Conservation (phyloP, 2,888 invertebrate species). For the Tolmerus cingulatus region DNA sequence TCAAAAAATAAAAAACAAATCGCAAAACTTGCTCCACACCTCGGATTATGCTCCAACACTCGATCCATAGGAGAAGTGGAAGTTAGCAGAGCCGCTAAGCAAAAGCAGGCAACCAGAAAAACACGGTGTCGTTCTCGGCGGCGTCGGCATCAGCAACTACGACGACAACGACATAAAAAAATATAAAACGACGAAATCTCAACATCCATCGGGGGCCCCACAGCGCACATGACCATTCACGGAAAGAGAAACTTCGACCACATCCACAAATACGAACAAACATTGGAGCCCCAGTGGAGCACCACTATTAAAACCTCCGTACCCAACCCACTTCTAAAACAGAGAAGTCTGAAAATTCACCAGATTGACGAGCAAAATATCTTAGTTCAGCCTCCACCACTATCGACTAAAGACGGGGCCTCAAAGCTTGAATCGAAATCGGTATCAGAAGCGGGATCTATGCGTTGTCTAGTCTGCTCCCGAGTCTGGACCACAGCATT, state of each 20-base stretch:
- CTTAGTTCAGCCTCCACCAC: background rate
- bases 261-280: background rate
- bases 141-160: background rate
- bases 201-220: background rate
- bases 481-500: background rate
- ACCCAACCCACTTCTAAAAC: background rate
- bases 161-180: background rate
- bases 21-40: background rate
- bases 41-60: background rate
- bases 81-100: background rate
- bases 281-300: background rate
- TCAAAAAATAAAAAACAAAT: background rate
- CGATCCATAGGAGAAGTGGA: background rate
- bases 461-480: background rate
- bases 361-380: background rate
- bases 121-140: background rate
- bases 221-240: constrained; percentile 47
- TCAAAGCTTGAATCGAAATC: background rate
- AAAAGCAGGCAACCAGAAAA: background rate
- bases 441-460: background rate
- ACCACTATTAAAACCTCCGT: background rate
- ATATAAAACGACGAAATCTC: background rate
- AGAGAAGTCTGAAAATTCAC: background rate
- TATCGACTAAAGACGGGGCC: background rate
- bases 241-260: constrained; percentile 52